Percentiles rank a stretch among this genome's conserved stretches.
These are phyloP conservation scores for Agriopis marginaria DNA, from an alignment of 2,888 invertebrate species.

Conservation along the genomic window DNA sequence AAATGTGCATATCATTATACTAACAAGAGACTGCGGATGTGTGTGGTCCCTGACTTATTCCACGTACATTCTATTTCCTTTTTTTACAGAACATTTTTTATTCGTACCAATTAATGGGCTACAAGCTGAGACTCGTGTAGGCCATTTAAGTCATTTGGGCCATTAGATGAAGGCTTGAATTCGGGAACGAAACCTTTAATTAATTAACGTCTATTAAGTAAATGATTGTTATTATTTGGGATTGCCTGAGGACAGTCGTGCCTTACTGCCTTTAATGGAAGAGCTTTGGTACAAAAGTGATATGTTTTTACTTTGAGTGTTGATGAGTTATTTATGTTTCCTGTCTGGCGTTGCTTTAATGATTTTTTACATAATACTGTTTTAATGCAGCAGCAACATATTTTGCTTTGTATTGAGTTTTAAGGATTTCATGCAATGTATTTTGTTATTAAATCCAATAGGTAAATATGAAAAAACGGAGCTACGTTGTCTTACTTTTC, in stretches of 20 bases:
- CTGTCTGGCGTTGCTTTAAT: slow-evolving; percentile 33
- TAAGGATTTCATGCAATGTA: not conserved
- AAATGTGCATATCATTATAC: slow-evolving; percentile 85
- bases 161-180: slow-evolving; percentile 73
- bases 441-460: too few relatives aligned
- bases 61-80: slow-evolving; percentile 59
- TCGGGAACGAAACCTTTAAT: slow-evolving; percentile 72
- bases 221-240: slow-evolving; percentile 71
- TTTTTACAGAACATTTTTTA: slow-evolving; percentile 65
- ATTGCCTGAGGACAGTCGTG: slow-evolving; percentile 55
- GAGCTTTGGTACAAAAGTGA: slow-evolving; percentile 48
- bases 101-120: slow-evolving; percentile 74
- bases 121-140: slow-evolving; percentile 69
- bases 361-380: slow-evolving; percentile 22
- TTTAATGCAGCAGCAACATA: not conserved
- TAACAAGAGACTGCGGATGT: slow-evolving; percentile 71
- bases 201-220: slow-evolving; percentile 76
- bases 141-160: slow-evolving; percentile 72
- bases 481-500: too few relatives aligned
- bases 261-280: slow-evolving; percentile 49
- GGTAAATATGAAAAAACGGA: too few relatives aligned
- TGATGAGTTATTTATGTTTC: slow-evolving; percentile 42
- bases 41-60: slow-evolving; percentile 79
- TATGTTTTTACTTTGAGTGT: slow-evolving; percentile 41
- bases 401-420: not conserved